phyloP scores from a whole-genome alignment of 2,888 invertebrate genomes.

The Dione juno region DNA sequence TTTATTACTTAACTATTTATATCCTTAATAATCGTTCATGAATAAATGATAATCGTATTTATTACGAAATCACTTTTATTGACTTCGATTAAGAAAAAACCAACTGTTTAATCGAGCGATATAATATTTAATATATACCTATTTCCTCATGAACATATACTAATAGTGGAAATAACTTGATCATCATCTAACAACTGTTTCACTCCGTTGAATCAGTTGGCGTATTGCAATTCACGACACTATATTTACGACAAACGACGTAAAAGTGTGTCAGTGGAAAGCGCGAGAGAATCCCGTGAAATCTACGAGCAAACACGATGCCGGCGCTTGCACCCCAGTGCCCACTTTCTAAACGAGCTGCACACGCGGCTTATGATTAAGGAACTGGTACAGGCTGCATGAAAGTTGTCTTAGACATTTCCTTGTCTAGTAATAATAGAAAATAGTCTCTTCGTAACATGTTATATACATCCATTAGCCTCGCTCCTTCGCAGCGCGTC shows the following conservation, averaged over 20 bases:
- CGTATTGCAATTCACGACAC: conserved; percentile 31
- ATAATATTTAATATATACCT: background rate
- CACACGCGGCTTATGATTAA: conserved; percentile 73
- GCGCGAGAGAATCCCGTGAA: conserved; percentile 82
- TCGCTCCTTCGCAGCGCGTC: background rate
- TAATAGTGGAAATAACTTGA: background rate
- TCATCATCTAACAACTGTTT: background rate
- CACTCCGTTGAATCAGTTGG: background rate
- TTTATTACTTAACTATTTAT: too few species aligned
- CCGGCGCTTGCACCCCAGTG: conserved; percentile 65
- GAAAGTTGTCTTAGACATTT: conserved; percentile 76
- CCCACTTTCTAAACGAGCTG: conserved; percentile 82
- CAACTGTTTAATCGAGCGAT: background rate
- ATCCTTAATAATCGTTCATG: too few species aligned
- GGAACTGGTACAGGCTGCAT: conserved; percentile 70
- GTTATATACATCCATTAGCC: conserved; percentile 27
- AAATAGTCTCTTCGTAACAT: conserved; percentile 28
- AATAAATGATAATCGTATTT: too few species aligned
- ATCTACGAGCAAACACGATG: conserved; percentile 73
- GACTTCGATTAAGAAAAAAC: too few species aligned
- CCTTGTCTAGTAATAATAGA: conserved; percentile 55
- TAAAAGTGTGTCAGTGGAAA: conserved; percentile 81
- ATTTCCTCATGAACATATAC: background rate
- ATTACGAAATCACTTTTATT: too few species aligned
- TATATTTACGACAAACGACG: conserved; percentile 45